Conservation (phyloP, 2,888 invertebrate species). For the Macrophya annulata region DNA sequence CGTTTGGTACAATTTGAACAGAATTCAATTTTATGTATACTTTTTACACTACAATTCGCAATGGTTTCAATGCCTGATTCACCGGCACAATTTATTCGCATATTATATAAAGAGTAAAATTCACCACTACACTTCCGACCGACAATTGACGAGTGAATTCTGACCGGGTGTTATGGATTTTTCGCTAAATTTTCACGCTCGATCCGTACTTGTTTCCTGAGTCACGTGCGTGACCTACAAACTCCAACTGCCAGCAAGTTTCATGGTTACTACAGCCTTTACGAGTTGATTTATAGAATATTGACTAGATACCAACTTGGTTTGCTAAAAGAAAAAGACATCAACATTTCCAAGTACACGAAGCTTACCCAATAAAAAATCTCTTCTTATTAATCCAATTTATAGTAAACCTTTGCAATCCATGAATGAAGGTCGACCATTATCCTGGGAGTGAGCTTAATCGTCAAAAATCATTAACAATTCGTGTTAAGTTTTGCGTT, state of each 20-base stretch:
- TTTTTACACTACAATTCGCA: not conserved
- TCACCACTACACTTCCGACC: not conserved
- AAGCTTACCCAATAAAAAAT: not conserved
- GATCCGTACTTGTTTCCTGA: not conserved
- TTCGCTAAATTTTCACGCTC: slow-evolving; percentile 21
- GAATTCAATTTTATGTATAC: not conserved
- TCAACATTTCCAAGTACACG: not conserved
- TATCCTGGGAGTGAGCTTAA: not conserved
- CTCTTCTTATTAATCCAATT: not conserved
- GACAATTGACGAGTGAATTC: slow-evolving; percentile 8
- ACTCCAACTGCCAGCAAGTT: slow-evolving; percentile 33
- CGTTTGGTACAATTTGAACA: not conserved
- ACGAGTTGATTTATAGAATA: slow-evolving; percentile 34
- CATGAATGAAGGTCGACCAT: not conserved
- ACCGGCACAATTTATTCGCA: not conserved
- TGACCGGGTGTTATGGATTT: slow-evolving; percentile 23
- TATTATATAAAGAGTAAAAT: not conserved
- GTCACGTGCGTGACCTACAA: slow-evolving; percentile 49
- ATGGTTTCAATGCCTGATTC: not conserved
- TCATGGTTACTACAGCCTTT: slow-evolving; percentile 30
- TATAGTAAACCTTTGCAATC: not conserved
- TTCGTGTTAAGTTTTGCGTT: not conserved
- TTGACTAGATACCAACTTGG: slow-evolving; percentile 12
- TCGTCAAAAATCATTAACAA: not conserved
- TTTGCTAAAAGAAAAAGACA: not conserved